These are phyloP conservation scores for Drosophila subquinaria DNA, from an alignment of 2,888 invertebrate species.

Conservation along the genomic window DNA sequence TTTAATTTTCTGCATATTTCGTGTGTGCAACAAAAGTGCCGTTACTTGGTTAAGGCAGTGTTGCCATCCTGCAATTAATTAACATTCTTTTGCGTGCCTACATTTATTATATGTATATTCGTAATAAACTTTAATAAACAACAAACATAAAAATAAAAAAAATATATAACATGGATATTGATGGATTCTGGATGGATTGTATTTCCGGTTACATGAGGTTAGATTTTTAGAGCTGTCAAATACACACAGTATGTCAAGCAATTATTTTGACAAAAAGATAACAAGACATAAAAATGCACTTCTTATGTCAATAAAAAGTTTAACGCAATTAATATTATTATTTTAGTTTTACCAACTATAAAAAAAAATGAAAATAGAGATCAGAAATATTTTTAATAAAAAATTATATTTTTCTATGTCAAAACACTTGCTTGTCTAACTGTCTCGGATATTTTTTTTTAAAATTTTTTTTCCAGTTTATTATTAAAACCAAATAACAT, in stretches of 20 bases:
- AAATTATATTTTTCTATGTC: neutral
- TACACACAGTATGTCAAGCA: neutral
- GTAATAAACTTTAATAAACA: neutral
- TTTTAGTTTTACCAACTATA: neutral
- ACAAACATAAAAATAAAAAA: neutral
- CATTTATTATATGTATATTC: conserved; percentile 1
- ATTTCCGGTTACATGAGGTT: conserved; percentile 18
- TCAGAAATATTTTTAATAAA: neutral
- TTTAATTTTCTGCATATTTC: conserved; percentile 1
- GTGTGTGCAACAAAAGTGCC: conserved; percentile 25
- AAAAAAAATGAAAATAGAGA: too few relatives aligned
- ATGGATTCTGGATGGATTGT: conserved; percentile 8
- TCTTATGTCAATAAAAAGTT: neutral
- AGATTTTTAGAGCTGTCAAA: conserved; percentile 6
- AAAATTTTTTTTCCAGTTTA: neutral
- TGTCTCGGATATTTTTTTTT: neutral
- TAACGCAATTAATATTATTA: neutral
- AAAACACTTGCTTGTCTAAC: neutral
- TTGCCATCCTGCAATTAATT: conserved; percentile 1
- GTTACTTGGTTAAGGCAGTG: conserved; percentile 30
- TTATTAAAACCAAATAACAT: conserved; percentile 25
- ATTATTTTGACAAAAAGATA: neutral
- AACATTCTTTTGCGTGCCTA: conserved; percentile 2
- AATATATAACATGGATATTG: neutral
- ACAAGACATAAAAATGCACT: neutral